Percentiles rank a stretch among this genome's conserved stretches.
Evolutionary conservation across 1,140 invertebrate species (phyloP).

Genomic region (Drosophila subpulchrella): DNA sequence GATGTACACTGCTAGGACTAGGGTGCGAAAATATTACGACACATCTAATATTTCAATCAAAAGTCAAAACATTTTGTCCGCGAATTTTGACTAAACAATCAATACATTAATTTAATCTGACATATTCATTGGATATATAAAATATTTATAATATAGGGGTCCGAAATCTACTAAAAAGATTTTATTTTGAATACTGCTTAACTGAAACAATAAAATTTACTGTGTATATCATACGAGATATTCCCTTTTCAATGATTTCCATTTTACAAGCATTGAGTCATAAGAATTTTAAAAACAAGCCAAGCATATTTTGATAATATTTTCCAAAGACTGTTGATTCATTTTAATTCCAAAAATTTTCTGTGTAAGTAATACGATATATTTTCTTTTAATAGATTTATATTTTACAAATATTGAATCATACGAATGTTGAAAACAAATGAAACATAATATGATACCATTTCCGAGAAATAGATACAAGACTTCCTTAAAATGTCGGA

Average conservation of each 20-base stretch:
- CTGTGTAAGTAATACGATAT: background rate
- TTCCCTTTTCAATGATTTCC: background rate
- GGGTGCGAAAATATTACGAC: background rate
- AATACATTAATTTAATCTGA: too few relatives aligned
- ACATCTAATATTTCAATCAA: background rate
- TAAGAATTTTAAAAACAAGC: background rate
- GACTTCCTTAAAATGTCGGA: too few relatives aligned
- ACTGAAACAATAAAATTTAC: background rate
- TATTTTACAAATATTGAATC: too few relatives aligned
- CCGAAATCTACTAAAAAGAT: too few relatives aligned
- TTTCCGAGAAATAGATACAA: too few relatives aligned
- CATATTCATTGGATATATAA: too few relatives aligned
- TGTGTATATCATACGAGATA: background rate
- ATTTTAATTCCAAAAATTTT: background rate
- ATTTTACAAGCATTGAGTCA: background rate
- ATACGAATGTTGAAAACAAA: too few relatives aligned
- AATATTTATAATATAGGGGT: too few relatives aligned
- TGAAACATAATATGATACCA: too few relatives aligned
- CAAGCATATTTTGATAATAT: background rate
- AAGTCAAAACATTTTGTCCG: background rate
- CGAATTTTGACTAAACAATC: background rate
- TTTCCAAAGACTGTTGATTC: background rate
- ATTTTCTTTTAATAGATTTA: too few relatives aligned
- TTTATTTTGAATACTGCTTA: too few relatives aligned
- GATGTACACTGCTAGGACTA: constrained; percentile 9